Conservation (phyloP, 2,888 invertebrate species). For the Alitta virens region DNA sequence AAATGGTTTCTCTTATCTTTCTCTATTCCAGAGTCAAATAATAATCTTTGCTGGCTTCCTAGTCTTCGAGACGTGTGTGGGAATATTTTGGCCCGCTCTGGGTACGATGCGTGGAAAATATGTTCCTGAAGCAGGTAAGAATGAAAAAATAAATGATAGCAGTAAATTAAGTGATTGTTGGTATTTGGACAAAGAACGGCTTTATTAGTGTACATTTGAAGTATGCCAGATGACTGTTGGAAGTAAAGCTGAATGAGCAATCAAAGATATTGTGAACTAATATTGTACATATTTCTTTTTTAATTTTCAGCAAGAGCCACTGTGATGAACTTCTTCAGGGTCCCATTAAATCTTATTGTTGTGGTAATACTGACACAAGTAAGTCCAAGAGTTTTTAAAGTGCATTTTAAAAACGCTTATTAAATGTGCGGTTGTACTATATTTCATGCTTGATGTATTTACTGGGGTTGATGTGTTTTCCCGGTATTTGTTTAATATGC, state of each 20-base stretch:
- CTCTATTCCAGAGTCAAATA: constrained; percentile 47
- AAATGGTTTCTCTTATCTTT: no score
- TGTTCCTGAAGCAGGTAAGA: constrained; percentile 58
- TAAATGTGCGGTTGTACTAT: no score
- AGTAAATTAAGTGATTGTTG: no score
- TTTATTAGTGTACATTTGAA: no score
- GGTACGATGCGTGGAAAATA: constrained; percentile 59
- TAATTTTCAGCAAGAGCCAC: constrained; percentile 57
- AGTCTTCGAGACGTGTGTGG: constrained; percentile 60
- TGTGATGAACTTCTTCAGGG: constrained; percentile 60
- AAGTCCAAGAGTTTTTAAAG: no score
- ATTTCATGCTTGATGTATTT: no score
- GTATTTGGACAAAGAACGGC: no score
- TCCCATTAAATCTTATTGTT: constrained; percentile 60
- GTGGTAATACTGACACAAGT: constrained; percentile 58
- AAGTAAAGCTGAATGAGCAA: background rate
- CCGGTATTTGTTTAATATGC: no score
- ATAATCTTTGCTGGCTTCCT: constrained; percentile 58
- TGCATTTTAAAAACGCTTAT: no score
- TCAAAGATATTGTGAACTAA: background rate
- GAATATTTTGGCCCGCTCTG: constrained; percentile 61
- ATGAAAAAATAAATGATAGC: no score
- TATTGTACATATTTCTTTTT: constrained; percentile 2
- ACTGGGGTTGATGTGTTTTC: no score
- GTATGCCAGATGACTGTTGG: no score